Evolutionary conservation across 2,888 invertebrate species (phyloP).

Genomic region (Trissolcus japonicus): DNA sequence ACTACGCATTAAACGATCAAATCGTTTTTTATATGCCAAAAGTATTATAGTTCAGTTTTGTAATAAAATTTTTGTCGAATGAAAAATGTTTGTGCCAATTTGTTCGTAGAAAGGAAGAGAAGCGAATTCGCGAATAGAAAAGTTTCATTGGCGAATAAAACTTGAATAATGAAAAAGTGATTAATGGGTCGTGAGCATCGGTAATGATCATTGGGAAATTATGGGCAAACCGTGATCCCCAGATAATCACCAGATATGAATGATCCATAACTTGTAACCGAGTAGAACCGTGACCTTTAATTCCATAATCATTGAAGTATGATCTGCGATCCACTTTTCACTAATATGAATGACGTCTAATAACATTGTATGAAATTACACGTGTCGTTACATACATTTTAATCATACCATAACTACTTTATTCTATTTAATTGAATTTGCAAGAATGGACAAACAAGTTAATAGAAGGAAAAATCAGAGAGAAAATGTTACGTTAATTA

Average conservation of each 20-base stretch:
- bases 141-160: not conserved
- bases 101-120: not conserved
- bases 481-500: too few species aligned
- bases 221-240: conserved; percentile 2
- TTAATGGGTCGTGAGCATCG: not conserved
- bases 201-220: conserved; percentile 6
- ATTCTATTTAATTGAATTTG: too few species aligned
- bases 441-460: too few species aligned
- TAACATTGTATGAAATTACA: too few species aligned
- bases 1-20: too few species aligned
- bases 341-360: too few species aligned
- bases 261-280: conserved; percentile 1
- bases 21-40: too few species aligned
- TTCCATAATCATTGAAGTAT: conserved; percentile 4
- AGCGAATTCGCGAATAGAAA: not conserved
- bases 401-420: too few species aligned
- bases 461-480: too few species aligned
- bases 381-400: too few species aligned
- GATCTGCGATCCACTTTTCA: not conserved
- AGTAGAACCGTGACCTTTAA: conserved; percentile 2
- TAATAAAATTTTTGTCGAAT: too few species aligned
- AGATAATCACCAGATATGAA: conserved; percentile 1
- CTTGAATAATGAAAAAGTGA: not conserved
- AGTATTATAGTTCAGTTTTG: too few species aligned
- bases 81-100: not conserved